Evolutionary conservation across 2,113 vertebrate species (phyloP).

Genomic region (Mobula hypostoma): DNA sequence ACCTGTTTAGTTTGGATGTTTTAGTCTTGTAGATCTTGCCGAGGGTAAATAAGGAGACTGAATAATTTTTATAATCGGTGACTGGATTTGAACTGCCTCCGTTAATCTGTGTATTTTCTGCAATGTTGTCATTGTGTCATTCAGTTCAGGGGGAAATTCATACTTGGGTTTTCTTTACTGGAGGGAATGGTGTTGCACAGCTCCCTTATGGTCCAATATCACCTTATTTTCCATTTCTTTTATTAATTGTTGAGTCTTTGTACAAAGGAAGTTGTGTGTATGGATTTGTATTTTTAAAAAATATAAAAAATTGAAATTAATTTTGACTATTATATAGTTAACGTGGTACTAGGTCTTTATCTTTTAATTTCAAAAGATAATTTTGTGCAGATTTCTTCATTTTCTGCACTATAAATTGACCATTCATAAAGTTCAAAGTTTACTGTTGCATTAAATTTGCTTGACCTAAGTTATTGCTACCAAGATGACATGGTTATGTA

Average conservation of each 20-base stretch:
- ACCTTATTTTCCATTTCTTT: not conserved
- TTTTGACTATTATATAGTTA: not conserved
- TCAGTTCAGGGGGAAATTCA: not conserved
- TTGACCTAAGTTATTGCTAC: not conserved
- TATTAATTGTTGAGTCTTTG: not conserved
- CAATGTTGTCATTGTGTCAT: not conserved
- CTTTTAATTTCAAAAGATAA: not conserved
- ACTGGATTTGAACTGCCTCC: not conserved
- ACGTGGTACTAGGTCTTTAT: not conserved
- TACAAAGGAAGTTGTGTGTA: not conserved
- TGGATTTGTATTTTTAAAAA: not conserved
- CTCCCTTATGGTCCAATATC: not conserved
- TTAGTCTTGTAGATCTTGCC: not conserved
- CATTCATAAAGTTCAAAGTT: not conserved
- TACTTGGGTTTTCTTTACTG: not conserved
- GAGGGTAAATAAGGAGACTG: not conserved
- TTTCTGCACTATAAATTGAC: not conserved
- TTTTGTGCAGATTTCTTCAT: not conserved
- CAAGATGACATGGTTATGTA: not conserved
- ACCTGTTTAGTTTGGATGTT: not conserved
- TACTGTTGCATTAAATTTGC: not conserved
- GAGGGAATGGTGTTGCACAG: not conserved
- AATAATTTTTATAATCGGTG: not conserved
- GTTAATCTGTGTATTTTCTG: not conserved
- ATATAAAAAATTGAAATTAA: not conserved